Evolutionary conservation across 2,113 vertebrate species (phyloP), one percentile per base, ranked within the genome.

Genomic region (Phodopus roborovskii): DNA sequence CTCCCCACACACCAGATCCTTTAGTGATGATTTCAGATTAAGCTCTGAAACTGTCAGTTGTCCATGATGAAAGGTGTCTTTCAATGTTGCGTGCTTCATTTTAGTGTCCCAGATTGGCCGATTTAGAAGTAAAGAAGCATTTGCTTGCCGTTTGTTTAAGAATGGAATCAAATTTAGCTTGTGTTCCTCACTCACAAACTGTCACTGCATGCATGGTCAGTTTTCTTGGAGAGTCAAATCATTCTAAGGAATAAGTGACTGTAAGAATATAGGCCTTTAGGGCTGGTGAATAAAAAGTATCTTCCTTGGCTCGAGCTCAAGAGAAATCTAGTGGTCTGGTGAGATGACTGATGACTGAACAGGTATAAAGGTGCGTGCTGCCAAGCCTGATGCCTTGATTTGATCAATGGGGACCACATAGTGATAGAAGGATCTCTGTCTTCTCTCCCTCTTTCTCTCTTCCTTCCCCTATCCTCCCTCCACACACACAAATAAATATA

Each of bases 21-120:
- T 96, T 78, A 64, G 84, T 56, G 73, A 58, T 97, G 71, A 39
- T 97, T 92, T 98, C 90, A 95, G 5, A 94, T 88, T 73, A 84
- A 60, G n/a, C 36, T 68, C 60, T 95, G 91, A 60, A 68, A 66
- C 56, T 60, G 79, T 39, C 79, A 33, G 90, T 17, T 42, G 16
- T 93, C 89, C 28, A 39, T 92, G 84, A 77, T 90, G 68, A 92
- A 90, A 73, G 91, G 81, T 53, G 70, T 78, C 87, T 90, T 60
- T 42, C 39, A 70, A 45, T 85, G 22, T 90, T 95, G 82, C 42
- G 78, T 10, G 39, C 17, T 88, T 95, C 11, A 75, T 94, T 96
- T 60, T 91, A 75, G 79, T 78, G 88, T 96, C 45, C n/a, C 17
- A 91, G 11, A 2, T 78, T 64, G 50, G 84, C 77, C 90, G 62